These are phyloP conservation scores for Diarsia brunnea DNA, from an alignment of 2,888 invertebrate genomes.

Conservation along the genomic window DNA sequence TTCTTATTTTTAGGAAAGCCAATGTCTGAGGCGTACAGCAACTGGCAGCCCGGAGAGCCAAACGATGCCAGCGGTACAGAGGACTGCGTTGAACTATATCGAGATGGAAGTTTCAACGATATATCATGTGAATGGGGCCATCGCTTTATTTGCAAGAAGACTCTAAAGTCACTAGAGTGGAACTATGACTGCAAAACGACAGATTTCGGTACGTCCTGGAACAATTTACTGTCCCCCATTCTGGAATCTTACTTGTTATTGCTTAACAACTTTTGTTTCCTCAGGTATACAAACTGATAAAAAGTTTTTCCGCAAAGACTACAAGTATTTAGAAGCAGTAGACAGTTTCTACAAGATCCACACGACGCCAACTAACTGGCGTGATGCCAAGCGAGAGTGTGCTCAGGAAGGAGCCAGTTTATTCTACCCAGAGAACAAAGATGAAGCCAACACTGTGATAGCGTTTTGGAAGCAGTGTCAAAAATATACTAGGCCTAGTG, in stretches of 20 bases:
- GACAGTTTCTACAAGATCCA: conserved; percentile 83
- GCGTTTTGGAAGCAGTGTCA: conserved; percentile 15
- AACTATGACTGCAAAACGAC: conserved; percentile 67
- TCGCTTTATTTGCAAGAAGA: conserved; percentile 83
- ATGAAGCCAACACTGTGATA: conserved; percentile 73
- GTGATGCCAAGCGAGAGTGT: conserved; percentile 77
- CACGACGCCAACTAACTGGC: conserved; percentile 76
- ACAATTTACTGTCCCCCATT: background rate
- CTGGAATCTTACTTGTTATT: background rate
- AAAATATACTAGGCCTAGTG: background rate
- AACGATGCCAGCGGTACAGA: conserved; percentile 55
- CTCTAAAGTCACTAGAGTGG: conserved; percentile 62
- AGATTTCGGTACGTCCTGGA: conserved; percentile 69
- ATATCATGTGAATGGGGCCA: conserved; percentile 68
- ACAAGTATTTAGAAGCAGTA: conserved; percentile 73
- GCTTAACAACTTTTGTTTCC: background rate
- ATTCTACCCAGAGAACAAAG: conserved; percentile 78
- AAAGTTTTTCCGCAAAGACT: conserved; percentile 81
- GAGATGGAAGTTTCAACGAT: conserved; percentile 75
- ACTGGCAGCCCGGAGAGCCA: background rate
- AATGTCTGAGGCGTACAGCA: conserved; percentile 3
- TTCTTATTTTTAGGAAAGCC: background rate
- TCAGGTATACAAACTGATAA: conserved; percentile 75
- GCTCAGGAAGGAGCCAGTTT: conserved; percentile 78
- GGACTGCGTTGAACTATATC: conserved; percentile 72